Percentiles rank a stretch among this genome's conserved stretches.
These are phyloP conservation scores for Semnopithecus entellus DNA, from an alignment of 2,113 vertebrate genomes.

Conservation along the genomic window DNA sequence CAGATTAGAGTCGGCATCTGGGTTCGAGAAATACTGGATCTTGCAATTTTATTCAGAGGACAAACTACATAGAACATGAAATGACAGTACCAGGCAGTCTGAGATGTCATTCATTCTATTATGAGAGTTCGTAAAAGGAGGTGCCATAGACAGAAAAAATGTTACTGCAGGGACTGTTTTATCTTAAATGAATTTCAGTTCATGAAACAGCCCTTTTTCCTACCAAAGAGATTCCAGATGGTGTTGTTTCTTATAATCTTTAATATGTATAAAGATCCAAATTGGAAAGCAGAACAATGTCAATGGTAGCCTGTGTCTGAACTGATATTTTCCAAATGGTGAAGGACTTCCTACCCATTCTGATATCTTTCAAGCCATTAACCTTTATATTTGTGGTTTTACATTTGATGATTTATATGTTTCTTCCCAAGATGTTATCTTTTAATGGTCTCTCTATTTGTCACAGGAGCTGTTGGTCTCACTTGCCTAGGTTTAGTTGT, in stretches of 20 bases:
- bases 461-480: constrained; percentile 78
- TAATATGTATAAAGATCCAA: constrained; percentile 11
- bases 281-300: constrained; percentile 32
- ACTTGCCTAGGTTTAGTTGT: constrained; percentile 76
- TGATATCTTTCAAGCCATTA: background rate
- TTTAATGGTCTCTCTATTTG: constrained; percentile 72
- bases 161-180: constrained; percentile 27
- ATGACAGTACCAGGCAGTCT: background rate
- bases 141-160: background rate
- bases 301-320: background rate
- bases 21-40: background rate
- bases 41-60: background rate
- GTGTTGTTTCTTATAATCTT: constrained; percentile 42
- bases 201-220: background rate
- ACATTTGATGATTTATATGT: constrained; percentile 39
- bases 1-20: background rate
- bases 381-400: constrained; percentile 26
- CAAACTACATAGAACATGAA: background rate
- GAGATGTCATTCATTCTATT: background rate
- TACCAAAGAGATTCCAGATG: constrained; percentile 24
- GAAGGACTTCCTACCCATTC: background rate
- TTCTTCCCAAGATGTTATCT: constrained; percentile 57
- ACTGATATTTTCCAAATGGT: background rate
- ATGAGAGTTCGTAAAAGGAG: background rate
- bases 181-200: background rate